These are phyloP conservation scores for Chymomyza caudatula DNA, from an alignment of 2,888 invertebrate species.

Conservation along the genomic window DNA sequence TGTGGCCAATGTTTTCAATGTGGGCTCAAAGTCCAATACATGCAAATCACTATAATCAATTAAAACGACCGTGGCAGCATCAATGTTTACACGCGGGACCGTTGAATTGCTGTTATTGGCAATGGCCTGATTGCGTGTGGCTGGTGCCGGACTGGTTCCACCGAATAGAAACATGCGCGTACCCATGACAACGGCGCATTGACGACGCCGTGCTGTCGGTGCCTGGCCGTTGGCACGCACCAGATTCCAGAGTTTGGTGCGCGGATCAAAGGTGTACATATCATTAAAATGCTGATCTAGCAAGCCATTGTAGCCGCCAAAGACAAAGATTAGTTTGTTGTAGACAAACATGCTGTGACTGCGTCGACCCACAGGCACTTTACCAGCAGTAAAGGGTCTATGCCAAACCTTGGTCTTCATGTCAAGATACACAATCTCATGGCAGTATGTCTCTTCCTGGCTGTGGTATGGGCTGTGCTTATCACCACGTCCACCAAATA, in stretches of 20 bases:
- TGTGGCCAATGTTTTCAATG: conserved; percentile 86
- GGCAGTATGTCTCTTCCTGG: conserved; percentile 87
- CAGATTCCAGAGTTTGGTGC: conserved; percentile 81
- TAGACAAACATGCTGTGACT: conserved; percentile 94
- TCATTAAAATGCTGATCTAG: conserved; percentile 89
- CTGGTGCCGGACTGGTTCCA: conserved; percentile 86
- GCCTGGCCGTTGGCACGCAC: conserved; percentile 81
- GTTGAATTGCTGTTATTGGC: not conserved
- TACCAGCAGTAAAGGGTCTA: conserved; percentile 81
- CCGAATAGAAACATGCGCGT: conserved; percentile 91
- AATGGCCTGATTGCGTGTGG: not conserved
- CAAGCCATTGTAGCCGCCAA: conserved; percentile 93
- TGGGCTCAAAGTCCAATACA: conserved; percentile 88
- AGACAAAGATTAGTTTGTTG: conserved; percentile 88
- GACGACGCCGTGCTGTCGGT: conserved; percentile 85
- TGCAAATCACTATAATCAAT: conserved; percentile 91
- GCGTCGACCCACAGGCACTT: conserved; percentile 87
- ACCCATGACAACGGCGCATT: conserved; percentile 88
- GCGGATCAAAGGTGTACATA: conserved; percentile 85
- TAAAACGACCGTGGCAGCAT: conserved; percentile 71
- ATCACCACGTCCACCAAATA: conserved; percentile 94
- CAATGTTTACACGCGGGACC: not conserved
- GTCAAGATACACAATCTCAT: conserved; percentile 87
- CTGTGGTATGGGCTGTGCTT: conserved; percentile 82
- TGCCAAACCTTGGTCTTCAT: conserved; percentile 85